Conservation (phyloP, 2,797 vertebrate genomes). For the Atherinosoma microstoma region DNA sequence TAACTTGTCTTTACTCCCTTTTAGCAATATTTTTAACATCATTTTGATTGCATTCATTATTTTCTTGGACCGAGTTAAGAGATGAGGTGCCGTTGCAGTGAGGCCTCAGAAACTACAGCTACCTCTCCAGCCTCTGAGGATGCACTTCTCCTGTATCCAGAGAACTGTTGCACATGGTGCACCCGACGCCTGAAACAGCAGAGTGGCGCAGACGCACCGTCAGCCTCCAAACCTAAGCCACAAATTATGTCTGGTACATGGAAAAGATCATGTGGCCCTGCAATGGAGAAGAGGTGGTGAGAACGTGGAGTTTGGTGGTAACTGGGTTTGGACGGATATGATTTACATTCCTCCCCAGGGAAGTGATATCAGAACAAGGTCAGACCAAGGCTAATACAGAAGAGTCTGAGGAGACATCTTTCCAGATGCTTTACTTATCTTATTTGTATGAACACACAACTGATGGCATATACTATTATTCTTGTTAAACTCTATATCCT, state of each 20-base stretch:
- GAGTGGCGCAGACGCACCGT: slow-evolving; percentile 83
- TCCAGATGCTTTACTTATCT: slow-evolving; percentile 22
- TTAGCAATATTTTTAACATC: not conserved
- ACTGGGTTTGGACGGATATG: slow-evolving; percentile 79
- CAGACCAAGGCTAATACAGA: slow-evolving; percentile 80
- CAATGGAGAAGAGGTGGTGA: slow-evolving; percentile 76
- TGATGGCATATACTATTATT: slow-evolving; percentile 6
- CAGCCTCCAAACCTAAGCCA: slow-evolving; percentile 87
- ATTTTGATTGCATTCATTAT: not conserved
- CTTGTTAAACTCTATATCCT: slow-evolving; percentile 18
- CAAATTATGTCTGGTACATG: slow-evolving; percentile 86
- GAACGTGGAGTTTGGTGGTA: slow-evolving; percentile 77
- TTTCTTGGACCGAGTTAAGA: not conserved
- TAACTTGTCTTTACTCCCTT: not conserved
- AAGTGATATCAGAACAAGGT: slow-evolving; percentile 84
- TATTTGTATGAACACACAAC: slow-evolving; percentile 12
- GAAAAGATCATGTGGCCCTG: slow-evolving; percentile 82
- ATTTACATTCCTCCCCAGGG: slow-evolving; percentile 83
- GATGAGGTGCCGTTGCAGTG: slow-evolving; percentile 29
- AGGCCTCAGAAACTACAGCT: slow-evolving; percentile 59
- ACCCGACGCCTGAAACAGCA: slow-evolving; percentile 82
- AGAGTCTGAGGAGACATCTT: slow-evolving; percentile 50
- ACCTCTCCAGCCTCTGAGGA: slow-evolving; percentile 48
- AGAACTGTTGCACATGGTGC: slow-evolving; percentile 72
- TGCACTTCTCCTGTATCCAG: slow-evolving; percentile 55